A percentile compares a stretch with the other conserved stretches of the same genome.
These are phyloP conservation scores for Conops quadrifasciatus DNA, from an alignment of 2,888 invertebrate genomes.

Conservation along the genomic window DNA sequence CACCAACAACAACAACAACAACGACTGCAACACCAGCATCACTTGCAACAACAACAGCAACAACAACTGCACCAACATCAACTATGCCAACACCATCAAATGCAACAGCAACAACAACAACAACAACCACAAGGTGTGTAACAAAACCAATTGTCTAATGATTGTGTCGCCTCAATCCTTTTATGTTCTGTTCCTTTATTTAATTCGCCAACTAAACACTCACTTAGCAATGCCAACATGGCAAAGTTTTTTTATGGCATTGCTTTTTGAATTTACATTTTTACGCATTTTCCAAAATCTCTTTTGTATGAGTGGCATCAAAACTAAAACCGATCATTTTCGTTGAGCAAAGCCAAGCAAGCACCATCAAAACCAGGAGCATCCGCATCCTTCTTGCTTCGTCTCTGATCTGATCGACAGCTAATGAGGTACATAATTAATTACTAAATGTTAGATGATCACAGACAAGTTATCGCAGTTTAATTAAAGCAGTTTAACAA, in stretches of 20 bases:
- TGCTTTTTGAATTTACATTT: conserved; percentile 21
- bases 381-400: too few species aligned
- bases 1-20: conserved; percentile 35
- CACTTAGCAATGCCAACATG: conserved; percentile 16
- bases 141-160: background rate
- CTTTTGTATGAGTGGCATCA: conserved; percentile 7
- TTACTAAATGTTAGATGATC: too few species aligned
- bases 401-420: too few species aligned
- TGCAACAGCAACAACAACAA: conserved; percentile 23
- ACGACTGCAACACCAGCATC: conserved; percentile 24
- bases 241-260: conserved; percentile 14
- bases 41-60: conserved; percentile 19
- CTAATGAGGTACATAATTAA: too few species aligned
- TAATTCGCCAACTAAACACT: conserved; percentile 5
- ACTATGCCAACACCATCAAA: too few species aligned
- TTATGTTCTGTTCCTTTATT: background rate
- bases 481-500: too few species aligned
- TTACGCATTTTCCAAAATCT: conserved; percentile 15
- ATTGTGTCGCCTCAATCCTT: background rate
- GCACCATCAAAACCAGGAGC: too few species aligned
- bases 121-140: conserved; percentile 51
- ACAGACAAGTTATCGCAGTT: too few species aligned
- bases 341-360: background rate
- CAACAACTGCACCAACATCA: conserved; percentile 27
- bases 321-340: conserved; percentile 8